phyloP scores from a whole-genome alignment of 1,140 invertebrate species.

The Rhynchophorus ferrugineus region DNA sequence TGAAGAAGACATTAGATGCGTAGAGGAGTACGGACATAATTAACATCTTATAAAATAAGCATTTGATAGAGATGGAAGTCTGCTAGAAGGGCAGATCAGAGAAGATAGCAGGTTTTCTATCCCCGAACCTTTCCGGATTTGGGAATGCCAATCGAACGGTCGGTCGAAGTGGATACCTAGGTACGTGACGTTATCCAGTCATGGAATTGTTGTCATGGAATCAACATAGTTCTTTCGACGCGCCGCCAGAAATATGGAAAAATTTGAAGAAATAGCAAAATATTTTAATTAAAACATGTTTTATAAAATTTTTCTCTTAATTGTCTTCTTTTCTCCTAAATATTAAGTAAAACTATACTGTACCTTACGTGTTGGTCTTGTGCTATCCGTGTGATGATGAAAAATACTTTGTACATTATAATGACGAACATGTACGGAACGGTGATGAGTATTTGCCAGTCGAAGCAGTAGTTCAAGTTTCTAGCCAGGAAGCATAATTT shows the following conservation, averaged over 20 bases:
- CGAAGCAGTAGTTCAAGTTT: neutral
- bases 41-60: no score
- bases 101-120: no score
- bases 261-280: neutral
- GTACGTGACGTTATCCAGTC: neutral
- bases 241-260: neutral
- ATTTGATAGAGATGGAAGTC: no score
- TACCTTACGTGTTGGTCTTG: neutral
- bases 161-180: no score
- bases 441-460: neutral
- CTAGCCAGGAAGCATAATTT: neutral
- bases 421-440: neutral
- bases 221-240: neutral
- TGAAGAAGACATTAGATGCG: no score
- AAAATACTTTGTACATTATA: neutral
- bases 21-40: no score
- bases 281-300: neutral
- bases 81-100: no score
- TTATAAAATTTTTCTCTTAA: no score
- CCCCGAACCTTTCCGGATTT: no score
- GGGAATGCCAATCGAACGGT: no score
- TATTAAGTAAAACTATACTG: neutral
- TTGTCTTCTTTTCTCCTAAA: no score
- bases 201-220: neutral
- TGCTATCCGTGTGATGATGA: neutral